A percentile compares a stretch with the other conserved stretches of the same genome.
These are phyloP conservation scores for Eriocheir sinensis DNA, from an alignment of 1,140 invertebrate species.

Conservation along the genomic window DNA sequence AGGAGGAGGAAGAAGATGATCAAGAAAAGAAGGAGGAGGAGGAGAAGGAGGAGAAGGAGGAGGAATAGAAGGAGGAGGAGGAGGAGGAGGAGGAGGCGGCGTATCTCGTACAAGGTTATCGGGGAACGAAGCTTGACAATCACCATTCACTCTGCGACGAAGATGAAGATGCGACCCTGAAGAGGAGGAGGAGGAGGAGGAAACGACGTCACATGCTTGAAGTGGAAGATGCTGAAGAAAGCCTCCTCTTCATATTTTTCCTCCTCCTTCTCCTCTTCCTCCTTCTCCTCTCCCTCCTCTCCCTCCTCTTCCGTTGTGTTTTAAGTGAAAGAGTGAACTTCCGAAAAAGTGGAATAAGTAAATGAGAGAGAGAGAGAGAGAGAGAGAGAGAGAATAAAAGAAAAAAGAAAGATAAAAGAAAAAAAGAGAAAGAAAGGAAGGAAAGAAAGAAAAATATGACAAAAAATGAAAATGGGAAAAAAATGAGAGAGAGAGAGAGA, in stretches of 20 bases:
- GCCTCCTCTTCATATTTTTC: too few relatives aligned
- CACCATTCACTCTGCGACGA: not conserved
- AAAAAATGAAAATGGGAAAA: too few relatives aligned
- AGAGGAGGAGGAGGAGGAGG: not conserved
- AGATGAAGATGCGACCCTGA: not conserved
- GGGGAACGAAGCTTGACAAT: not conserved
- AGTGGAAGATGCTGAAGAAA: not conserved
- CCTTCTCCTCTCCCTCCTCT: too few relatives aligned
- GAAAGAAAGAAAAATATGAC: too few relatives aligned
- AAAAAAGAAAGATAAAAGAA: too few relatives aligned
- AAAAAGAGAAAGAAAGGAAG: too few relatives aligned
- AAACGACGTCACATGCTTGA: not conserved
- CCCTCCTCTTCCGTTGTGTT: too few relatives aligned
- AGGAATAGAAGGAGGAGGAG: not conserved
- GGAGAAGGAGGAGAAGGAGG: not conserved
- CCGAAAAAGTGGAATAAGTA: not conserved
- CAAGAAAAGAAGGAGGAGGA: not conserved
- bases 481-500: too few relatives aligned
- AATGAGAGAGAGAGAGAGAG: not conserved
- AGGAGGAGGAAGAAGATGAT: not conserved
- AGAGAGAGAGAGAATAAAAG: too few relatives aligned
- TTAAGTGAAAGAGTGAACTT: not conserved
- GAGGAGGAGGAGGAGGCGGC: not conserved
- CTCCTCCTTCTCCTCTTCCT: too few relatives aligned
- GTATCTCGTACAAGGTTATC: conserved; percentile 12